A percentile compares a stretch with the other conserved stretches of the same genome.
phyloP scores from a whole-genome alignment of 2,888 invertebrate genomes.

The Hydrotaea cyrtoneurina region DNA sequence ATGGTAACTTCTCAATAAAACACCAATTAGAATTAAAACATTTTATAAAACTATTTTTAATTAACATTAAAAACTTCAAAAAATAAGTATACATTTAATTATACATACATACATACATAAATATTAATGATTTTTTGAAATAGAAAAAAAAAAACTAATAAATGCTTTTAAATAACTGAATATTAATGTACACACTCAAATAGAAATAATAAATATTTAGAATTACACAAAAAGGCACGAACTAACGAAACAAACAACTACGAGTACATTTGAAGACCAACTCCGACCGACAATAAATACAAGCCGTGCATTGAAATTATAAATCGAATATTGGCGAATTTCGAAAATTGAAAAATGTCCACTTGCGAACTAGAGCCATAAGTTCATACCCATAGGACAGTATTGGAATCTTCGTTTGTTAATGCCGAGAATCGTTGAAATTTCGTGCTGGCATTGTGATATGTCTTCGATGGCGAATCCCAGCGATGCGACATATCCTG shows the following conservation, averaged over 20 bases:
- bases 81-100: constrained; percentile 11
- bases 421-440: constrained; percentile 77
- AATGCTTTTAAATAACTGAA: constrained; percentile 61
- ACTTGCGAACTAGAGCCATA: not conserved
- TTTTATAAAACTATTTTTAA: constrained; percentile 41
- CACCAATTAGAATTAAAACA: not conserved
- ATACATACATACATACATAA: constrained; percentile 22
- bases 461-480: constrained; percentile 75
- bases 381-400: constrained; percentile 78
- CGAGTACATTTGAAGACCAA: too few species aligned
- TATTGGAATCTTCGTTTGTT: constrained; percentile 77
- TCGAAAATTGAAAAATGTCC: not conserved
- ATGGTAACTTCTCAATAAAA: not conserved
- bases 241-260: constrained; percentile 38
- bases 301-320: constrained; percentile 45
- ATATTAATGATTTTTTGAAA: constrained; percentile 22
- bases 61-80: constrained; percentile 21
- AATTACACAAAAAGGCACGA: constrained; percentile 52
- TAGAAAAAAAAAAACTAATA: constrained; percentile 56
- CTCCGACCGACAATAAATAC: constrained; percentile 22
- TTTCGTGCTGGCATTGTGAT: constrained; percentile 75
- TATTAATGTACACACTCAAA: constrained; percentile 36
- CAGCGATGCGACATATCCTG: constrained; percentile 71
- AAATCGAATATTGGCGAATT: not conserved
- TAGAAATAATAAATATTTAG: constrained; percentile 25